phyloP scores from a whole-genome alignment of 2,113 vertebrate genomes.

The Chlamydotis undulata region DNA sequence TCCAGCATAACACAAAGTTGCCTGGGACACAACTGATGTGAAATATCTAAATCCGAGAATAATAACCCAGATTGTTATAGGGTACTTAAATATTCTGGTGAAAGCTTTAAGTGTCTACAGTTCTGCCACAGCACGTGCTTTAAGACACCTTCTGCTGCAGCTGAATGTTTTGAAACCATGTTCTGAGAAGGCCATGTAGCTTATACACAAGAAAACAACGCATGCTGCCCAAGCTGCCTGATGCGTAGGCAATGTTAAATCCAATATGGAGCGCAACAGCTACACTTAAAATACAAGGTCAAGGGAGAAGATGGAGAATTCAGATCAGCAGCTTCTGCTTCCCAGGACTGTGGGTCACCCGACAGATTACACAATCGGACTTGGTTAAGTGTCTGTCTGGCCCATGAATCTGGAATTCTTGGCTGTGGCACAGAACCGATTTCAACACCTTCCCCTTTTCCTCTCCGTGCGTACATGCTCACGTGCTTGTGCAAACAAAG shows the following conservation, averaged over 20 bases:
- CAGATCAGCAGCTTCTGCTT: not conserved
- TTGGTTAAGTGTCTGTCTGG: constrained; percentile 41
- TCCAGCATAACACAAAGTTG: not conserved
- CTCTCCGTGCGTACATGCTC: not conserved
- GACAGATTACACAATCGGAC: not conserved
- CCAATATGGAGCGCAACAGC: not conserved
- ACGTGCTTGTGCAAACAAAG: not conserved
- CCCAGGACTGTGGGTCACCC: not conserved
- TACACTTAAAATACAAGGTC: not conserved
- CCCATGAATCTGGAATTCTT: constrained; percentile 31
- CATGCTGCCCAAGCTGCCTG: accelerated
- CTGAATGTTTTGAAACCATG: not conserved
- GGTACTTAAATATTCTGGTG: not conserved
- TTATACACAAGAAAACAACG: not conserved
- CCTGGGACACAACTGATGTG: not conserved
- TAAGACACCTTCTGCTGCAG: not conserved
- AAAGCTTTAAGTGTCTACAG: not conserved
- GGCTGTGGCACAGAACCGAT: not conserved
- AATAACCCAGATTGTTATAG: not conserved
- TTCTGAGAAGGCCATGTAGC: not conserved
- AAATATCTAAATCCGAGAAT: constrained; percentile 19
- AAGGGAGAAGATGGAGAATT: not conserved
- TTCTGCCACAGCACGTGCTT: not conserved
- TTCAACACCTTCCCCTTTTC: constrained; percentile 46
- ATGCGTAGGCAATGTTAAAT: not conserved